Evolutionary conservation across 2,797 vertebrate species (phyloP).

Genomic region (Cyprinodon diabolis): DNA sequence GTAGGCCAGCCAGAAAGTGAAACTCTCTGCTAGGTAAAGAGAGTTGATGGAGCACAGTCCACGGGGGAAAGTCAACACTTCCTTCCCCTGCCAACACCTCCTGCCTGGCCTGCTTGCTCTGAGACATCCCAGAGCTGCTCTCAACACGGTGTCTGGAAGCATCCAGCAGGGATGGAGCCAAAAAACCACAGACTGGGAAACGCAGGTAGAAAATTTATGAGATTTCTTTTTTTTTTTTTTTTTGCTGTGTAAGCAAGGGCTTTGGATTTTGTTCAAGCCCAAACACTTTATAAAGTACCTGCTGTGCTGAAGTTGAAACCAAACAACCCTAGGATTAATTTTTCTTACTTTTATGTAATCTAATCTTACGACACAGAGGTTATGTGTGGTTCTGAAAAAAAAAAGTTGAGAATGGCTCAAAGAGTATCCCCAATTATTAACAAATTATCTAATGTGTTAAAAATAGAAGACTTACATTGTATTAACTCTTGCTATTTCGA

Average conservation of each 20-base stretch:
- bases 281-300: background rate
- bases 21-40: slow-evolving; percentile 52
- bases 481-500: too few relatives aligned
- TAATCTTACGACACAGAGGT: too few relatives aligned
- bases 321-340: background rate
- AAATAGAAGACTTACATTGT: too few relatives aligned
- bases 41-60: slow-evolving; percentile 60
- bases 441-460: too few relatives aligned
- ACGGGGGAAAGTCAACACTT: slow-evolving; percentile 56
- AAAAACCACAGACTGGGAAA: slow-evolving; percentile 37
- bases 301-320: background rate
- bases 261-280: slow-evolving; percentile 17
- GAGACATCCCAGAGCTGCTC: slow-evolving; percentile 52
- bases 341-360: background rate
- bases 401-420: too few relatives aligned
- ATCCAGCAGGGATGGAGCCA: slow-evolving; percentile 19
- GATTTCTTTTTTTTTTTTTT: background rate
- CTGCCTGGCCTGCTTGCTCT: slow-evolving; percentile 38
- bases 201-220: slow-evolving; percentile 38
- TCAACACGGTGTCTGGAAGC: slow-evolving; percentile 53
- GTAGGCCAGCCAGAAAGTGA: slow-evolving; percentile 27
- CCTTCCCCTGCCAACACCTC: slow-evolving; percentile 59
- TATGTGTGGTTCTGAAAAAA: too few relatives aligned
- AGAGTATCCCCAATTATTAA: too few relatives aligned
- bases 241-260: slow-evolving; percentile 16